Percentiles rank a stretch among this genome's conserved stretches.
These are phyloP conservation scores for Cristatella mucedo DNA, from an alignment of 2,888 invertebrate genomes.

Conservation along the genomic window DNA sequence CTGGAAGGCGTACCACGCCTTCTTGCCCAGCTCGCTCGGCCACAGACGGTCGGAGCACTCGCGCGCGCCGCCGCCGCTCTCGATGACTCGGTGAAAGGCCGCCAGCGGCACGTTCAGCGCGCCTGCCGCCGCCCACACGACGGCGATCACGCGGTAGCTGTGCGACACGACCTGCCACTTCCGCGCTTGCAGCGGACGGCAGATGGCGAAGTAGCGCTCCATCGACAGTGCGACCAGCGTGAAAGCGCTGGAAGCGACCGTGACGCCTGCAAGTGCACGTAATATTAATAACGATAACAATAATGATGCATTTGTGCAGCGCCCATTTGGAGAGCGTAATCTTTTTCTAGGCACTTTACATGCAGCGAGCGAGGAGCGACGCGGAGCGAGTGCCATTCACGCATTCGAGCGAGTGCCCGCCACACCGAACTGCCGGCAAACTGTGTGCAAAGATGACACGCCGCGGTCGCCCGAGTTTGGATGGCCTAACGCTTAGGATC, in stretches of 20 bases:
- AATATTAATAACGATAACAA: too few relatives aligned
- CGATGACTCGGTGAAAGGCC: neutral
- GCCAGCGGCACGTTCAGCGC: neutral
- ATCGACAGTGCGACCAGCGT: conserved; percentile 61
- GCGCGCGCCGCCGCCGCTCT: neutral
- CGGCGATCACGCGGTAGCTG: conserved; percentile 53
- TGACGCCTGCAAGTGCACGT: conserved; percentile 56
- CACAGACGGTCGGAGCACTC: conserved; percentile 2
- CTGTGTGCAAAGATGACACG: too few relatives aligned
- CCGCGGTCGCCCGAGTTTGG: too few relatives aligned
- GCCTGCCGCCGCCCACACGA: conserved; percentile 43
- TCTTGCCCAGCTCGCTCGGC: conserved; percentile 15
- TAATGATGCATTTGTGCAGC: too few relatives aligned
- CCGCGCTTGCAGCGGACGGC: conserved; percentile 55
- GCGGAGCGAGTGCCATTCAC: too few relatives aligned
- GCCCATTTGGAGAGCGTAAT: too few relatives aligned
- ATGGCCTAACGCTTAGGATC: too few relatives aligned
- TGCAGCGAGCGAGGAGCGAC: too few relatives aligned
- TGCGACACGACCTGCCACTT: conserved; percentile 58
- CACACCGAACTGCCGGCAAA: too few relatives aligned
- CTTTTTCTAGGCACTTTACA: too few relatives aligned
- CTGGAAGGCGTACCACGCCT: conserved; percentile 50
- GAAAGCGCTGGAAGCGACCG: conserved; percentile 59
- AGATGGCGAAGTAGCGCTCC: conserved; percentile 63
- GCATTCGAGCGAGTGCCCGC: too few relatives aligned